Base-by-base conservation (phyloP, 2,888 invertebrate genomes). In the Nemoura dubitans region DNA sequence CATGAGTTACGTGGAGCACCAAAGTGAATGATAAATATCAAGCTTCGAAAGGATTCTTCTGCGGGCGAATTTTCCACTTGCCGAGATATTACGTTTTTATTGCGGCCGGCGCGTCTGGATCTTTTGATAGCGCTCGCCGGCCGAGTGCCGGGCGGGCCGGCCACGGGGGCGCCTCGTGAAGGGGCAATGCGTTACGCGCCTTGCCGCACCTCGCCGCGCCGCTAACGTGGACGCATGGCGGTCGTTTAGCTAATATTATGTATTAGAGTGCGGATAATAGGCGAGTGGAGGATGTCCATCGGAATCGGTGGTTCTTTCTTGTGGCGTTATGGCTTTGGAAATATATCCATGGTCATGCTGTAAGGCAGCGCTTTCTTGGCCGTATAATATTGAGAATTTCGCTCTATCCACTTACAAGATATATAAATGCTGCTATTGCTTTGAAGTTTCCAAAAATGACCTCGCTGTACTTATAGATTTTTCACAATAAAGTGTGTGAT, bases 51-150 rank as follows among this genome's bases (percentile, higher is more conserved):
- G 21, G 59, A 59, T 7, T 21, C 2, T 59, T 59, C 59, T 59
- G 14, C 59, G 21, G 59, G 14, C 21, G 59, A 59, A 59, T 59
- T 59, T 59, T 59, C 59, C 59, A 59, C 59, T 59, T 59, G 59
- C 59, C 21, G 59, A 59, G 59, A 84, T 84, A 84, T 84, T 84
- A 84, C 84, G 43, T 28, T 84, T 84, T 84, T 84, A 84, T 76
- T 84, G 59, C 59, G 21, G 59, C 21, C 59, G 59, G 16, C 3
- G 21, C 59, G 59, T 59, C 14, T 27, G 81, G n/a, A 81, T 81
- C 30, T 81, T 59, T 59, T 59, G 59, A 59, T 59, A 59, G 59
- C 59, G 59, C 59, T 36, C 36, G n/a, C n/a, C n/a, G n/a, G n/a
- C n/a, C n/a, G n/a, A n/a, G n/a, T 36, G 36, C 5, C 36, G 3